Evolutionary conservation across 2,888 invertebrate genomes (phyloP).

Genomic region (Xanthorhoe spadicearia): DNA sequence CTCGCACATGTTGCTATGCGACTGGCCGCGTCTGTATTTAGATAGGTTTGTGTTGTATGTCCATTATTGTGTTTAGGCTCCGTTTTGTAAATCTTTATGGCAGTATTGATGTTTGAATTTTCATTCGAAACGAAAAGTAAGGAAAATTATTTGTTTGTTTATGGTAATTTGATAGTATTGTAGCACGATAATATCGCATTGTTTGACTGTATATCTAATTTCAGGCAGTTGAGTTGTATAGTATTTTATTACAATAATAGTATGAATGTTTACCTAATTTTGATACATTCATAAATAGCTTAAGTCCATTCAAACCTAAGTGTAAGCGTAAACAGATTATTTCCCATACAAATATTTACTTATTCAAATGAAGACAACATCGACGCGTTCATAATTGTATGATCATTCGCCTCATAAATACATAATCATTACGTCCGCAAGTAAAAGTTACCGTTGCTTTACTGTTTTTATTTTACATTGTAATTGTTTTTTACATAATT

Average conservation of each 20-base stretch:
- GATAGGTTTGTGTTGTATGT: constrained; percentile 62
- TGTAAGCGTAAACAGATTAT: constrained; percentile 4
- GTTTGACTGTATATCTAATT: constrained; percentile 3
- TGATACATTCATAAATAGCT: neutral
- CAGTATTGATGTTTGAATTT: constrained; percentile 42
- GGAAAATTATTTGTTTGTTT: constrained; percentile 35
- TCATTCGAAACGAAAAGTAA: constrained; percentile 30
- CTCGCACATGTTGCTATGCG: constrained; percentile 46
- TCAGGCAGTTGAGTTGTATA: neutral
- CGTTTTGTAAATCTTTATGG: constrained; percentile 45
- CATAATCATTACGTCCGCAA: constrained; percentile 22
- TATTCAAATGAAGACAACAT: constrained; percentile 39
- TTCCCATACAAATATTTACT: constrained; percentile 24
- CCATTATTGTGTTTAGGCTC: constrained; percentile 63
- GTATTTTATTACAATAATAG: neutral
- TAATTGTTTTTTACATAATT: neutral
- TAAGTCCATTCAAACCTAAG: neutral
- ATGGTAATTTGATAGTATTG: constrained; percentile 28
- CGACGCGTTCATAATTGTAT: constrained; percentile 29
- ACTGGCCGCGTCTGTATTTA: constrained; percentile 43
- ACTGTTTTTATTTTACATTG: constrained; percentile 12
- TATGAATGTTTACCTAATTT: neutral
- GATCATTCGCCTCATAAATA: constrained; percentile 35
- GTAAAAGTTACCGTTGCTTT: constrained; percentile 25
- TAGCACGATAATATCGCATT: constrained; percentile 10